Conservation (phyloP, 1,140 invertebrate genomes). For the Dicyema japonicum region DNA sequence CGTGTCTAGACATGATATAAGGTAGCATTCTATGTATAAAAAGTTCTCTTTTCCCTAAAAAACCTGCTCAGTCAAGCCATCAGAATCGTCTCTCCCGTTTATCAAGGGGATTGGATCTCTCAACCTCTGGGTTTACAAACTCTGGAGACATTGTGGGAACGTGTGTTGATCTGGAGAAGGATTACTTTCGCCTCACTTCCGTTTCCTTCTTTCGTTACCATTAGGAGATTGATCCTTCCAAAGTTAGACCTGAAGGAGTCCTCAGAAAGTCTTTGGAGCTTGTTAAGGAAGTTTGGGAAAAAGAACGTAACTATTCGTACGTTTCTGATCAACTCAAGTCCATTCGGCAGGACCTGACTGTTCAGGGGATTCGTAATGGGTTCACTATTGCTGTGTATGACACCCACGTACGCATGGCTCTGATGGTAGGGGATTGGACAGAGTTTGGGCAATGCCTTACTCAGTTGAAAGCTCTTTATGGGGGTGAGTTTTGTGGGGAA, state of each 20-base stretch:
- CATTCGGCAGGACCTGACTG: slow-evolving; percentile 82
- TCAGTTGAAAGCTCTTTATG: slow-evolving; percentile 54
- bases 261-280: slow-evolving; percentile 1
- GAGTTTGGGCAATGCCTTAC: slow-evolving; percentile 97
- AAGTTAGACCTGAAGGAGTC: background rate
- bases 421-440: slow-evolving; percentile 63
- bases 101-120: too few relatives aligned
- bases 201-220: background rate
- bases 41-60: too few relatives aligned
- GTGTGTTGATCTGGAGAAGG: slow-evolving; percentile 1
- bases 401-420: slow-evolving; percentile 70
- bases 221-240: slow-evolving; percentile 1
- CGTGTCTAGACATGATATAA: too few relatives aligned
- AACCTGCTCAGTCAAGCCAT: too few relatives aligned
- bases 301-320: slow-evolving; percentile 23
- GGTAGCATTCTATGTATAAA: too few relatives aligned
- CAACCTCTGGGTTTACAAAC: too few relatives aligned
- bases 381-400: slow-evolving; percentile 89
- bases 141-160: slow-evolving; percentile 4
- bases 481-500: too few relatives aligned
- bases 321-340: slow-evolving; percentile 90
- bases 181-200: slow-evolving; percentile 1
- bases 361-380: slow-evolving; percentile 61
- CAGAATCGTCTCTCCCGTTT: too few relatives aligned
- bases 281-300: slow-evolving; percentile 1